Conservation (phyloP, 2,888 invertebrate genomes). For the Cheilosia vernalis region DNA sequence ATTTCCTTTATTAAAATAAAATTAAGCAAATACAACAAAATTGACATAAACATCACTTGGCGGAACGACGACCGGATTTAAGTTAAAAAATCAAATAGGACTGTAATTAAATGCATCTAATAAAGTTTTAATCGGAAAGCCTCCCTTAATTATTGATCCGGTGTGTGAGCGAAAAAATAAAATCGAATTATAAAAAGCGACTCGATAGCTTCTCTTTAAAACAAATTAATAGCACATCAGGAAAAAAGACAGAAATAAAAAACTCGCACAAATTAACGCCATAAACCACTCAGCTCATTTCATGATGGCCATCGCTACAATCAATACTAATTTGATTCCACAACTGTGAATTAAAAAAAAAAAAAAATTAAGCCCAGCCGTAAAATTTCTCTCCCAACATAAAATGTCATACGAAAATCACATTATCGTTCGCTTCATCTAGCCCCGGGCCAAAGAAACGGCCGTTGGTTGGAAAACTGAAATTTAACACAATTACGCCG, state of each 20-base stretch:
- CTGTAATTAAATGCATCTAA: conserved; percentile 30
- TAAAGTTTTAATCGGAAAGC: neutral
- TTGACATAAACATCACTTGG: neutral
- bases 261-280: conserved; percentile 50
- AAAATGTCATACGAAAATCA: conserved; percentile 68
- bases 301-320: conserved; percentile 53
- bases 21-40: no score
- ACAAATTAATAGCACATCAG: conserved; percentile 21
- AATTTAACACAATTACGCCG: conserved; percentile 66
- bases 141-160: neutral
- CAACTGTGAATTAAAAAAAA: conserved; percentile 45
- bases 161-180: neutral
- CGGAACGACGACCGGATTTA: conserved; percentile 11
- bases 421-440: conserved; percentile 61
- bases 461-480: conserved; percentile 64
- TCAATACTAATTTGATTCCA: conserved; percentile 70
- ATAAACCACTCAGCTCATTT: conserved; percentile 57
- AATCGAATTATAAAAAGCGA: conserved; percentile 29
- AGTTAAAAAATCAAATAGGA: conserved; percentile 26
- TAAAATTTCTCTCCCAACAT: conserved; percentile 43
- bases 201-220: conserved; percentile 28
- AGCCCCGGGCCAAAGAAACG: conserved; percentile 36
- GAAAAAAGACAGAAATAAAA: conserved; percentile 22
- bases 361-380: neutral
- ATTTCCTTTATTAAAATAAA: no score